A percentile compares a stretch with the other conserved stretches of the same genome.
Evolutionary conservation across 1,140 invertebrate genomes (phyloP).

Genomic region (Agrypnia vestita): DNA sequence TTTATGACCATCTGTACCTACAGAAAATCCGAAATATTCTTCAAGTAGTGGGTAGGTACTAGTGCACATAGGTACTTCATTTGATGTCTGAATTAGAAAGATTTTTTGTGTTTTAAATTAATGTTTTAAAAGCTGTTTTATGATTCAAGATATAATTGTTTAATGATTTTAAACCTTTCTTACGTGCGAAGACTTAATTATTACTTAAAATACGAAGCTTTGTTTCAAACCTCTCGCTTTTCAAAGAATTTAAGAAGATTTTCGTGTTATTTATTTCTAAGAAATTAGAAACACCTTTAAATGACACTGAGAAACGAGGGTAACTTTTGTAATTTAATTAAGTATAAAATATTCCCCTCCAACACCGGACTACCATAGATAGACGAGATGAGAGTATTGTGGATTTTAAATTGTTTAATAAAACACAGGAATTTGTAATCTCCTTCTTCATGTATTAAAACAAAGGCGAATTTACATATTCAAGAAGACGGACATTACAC

Average conservation of each 20-base stretch:
- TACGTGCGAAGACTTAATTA: constrained; percentile 20
- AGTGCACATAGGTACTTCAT: too few species aligned
- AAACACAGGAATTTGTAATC: background rate
- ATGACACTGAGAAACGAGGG: constrained; percentile 43
- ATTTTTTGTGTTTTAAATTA: background rate
- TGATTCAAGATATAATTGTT: too few species aligned
- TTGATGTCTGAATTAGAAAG: too few species aligned
- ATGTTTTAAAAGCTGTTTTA: background rate
- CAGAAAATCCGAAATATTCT: too few species aligned
- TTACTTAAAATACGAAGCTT: constrained; percentile 17
- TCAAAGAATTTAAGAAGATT: constrained; percentile 35
- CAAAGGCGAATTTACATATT: too few species aligned
- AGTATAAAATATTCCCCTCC: constrained; percentile 19
- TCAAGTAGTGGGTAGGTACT: too few species aligned
- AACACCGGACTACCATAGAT: background rate
- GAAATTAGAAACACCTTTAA: constrained; percentile 43
- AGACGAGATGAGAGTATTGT: background rate
- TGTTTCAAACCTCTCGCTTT: constrained; percentile 15
- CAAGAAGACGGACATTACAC: too few species aligned
- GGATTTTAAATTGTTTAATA: constrained; percentile 1
- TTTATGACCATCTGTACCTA: too few species aligned
- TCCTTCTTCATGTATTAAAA: too few species aligned
- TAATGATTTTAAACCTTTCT: background rate
- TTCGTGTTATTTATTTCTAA: constrained; percentile 36
- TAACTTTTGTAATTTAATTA: constrained; percentile 39